Evolutionary conservation across 2,113 vertebrate genomes (phyloP).

Genomic region (Suncus etruscus): DNA sequence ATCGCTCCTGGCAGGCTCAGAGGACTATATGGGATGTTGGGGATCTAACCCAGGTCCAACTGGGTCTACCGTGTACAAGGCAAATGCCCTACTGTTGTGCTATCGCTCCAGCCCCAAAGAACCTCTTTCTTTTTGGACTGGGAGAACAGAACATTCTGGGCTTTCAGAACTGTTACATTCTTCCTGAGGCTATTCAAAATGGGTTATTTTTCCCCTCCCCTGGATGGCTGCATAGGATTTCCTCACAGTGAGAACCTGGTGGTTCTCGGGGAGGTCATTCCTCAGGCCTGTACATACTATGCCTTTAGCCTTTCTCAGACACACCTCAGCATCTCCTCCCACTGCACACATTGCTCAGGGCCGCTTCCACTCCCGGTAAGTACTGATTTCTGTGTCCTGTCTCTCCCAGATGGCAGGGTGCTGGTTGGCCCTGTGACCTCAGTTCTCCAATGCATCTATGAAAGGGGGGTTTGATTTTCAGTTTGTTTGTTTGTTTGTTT

Average conservation of each 20-base stretch:
- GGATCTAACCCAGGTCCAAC: no score
- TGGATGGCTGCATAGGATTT: not conserved
- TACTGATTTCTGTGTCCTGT: not conserved
- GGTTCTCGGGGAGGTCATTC: not conserved
- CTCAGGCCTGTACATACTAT: not conserved
- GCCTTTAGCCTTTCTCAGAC: no score
- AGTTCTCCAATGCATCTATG: not conserved
- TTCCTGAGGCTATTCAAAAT: slow-evolving; percentile 12
- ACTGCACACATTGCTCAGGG: not conserved
- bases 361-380: slow-evolving; percentile 20
- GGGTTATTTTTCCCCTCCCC: slow-evolving; percentile 59
- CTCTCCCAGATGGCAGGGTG: not conserved
- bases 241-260: slow-evolving; percentile 18
- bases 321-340: no score
- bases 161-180: slow-evolving; percentile 70
- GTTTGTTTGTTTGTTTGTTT: not conserved
- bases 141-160: slow-evolving; percentile 50
- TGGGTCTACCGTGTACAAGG: no score
- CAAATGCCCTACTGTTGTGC: no score
- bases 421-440: not conserved
- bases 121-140: not conserved
- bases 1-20: no score
- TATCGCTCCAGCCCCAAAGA: no score
- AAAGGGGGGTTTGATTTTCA: slow-evolving; percentile 15
- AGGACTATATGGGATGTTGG: no score